Evolutionary conservation across 2,797 vertebrate genomes (phyloP), one percentile per base, ranked within the genome.

Genomic region (Pelochelys cantorii): DNA sequence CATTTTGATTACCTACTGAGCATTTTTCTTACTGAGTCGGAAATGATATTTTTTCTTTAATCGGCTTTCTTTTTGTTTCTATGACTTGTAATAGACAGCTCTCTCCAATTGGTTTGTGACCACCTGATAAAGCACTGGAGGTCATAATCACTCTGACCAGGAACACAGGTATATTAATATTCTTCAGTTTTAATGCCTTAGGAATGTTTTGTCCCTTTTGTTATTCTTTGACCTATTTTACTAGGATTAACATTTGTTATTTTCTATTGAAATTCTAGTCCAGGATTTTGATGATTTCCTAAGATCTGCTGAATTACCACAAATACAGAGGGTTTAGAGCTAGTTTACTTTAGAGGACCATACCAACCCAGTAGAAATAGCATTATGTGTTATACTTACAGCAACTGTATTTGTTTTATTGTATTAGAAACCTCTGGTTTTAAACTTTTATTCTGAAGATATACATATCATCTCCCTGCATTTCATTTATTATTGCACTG

Each of bases 11-110:
- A 37, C 48, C 77, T 54, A 71, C 88, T 94, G 81, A 87, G 34
- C 42, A 56, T 97, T 86, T 90, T 90, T 13, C 85, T 92, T 84
- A 81, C 81, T 85, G 23, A 65, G 37, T 87, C 74, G 85, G 71
- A 92, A 89, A 83, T 4, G 29, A 52, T 75, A 34, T 79, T 94
- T 78, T 93, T 48, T 88, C 0, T 2, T 93, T 87, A 60, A 79
- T 71, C 97, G 88, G 90, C 82, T 84, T 88, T 22, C 84, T 84
- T 87, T 93, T 89, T 90, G 86, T 81, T 95, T 95, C 79, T 91
- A 22, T 77, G 81, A 54, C 87, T 93, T 91, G 14, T 68, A 52
- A 93, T 48, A 48, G 42, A 48, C 42, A 48, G 7, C 42, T 48
- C 42, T 48, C 42, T 48, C 78, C 56, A 91, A 34, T 79, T 89